Evolutionary conservation across 2,113 vertebrate genomes (phyloP).

Genomic region (Strix aluco): DNA sequence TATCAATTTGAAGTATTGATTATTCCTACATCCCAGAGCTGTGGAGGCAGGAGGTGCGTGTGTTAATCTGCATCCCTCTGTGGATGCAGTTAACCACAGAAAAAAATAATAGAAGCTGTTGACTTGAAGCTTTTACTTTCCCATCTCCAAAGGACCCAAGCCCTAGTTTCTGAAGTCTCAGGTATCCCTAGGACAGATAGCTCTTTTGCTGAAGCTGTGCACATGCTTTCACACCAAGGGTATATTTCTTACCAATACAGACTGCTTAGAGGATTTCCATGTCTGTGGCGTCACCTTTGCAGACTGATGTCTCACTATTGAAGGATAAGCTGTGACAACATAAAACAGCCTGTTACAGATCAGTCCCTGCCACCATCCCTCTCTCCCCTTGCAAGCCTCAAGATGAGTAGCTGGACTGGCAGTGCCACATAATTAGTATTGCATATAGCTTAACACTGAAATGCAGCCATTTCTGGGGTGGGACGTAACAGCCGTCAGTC

Average conservation of each 20-base stretch:
- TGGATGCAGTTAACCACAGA: not conserved
- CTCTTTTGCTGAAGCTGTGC: not conserved
- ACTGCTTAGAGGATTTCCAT: constrained; percentile 82
- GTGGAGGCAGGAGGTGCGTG: too few relatives aligned
- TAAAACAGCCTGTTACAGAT: not conserved
- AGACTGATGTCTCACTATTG: constrained; percentile 78
- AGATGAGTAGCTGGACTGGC: not conserved
- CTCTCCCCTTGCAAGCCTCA: not conserved
- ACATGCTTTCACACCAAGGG: not conserved
- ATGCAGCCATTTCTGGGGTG: not conserved
- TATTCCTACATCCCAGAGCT: not conserved
- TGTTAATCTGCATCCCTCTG: not conserved
- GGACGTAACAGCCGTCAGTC: not conserved
- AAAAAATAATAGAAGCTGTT: not conserved
- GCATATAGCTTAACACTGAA: constrained; percentile 4
- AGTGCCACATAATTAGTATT: constrained; percentile 31
- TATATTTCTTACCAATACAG: constrained; percentile 72
- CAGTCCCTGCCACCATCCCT: not conserved
- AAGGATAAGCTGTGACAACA: constrained; percentile 76
- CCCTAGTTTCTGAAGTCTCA: not conserved
- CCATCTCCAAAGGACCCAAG: not conserved
- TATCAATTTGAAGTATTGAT: not conserved
- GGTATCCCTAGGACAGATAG: not conserved
- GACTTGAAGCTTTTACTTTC: not conserved
- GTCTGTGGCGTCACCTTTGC: constrained; percentile 80